Percentiles rank a stretch among this genome's conserved stretches.
phyloP scores from a whole-genome alignment of 2,797 vertebrate species.

The Gadopsis bispinosus region DNA sequence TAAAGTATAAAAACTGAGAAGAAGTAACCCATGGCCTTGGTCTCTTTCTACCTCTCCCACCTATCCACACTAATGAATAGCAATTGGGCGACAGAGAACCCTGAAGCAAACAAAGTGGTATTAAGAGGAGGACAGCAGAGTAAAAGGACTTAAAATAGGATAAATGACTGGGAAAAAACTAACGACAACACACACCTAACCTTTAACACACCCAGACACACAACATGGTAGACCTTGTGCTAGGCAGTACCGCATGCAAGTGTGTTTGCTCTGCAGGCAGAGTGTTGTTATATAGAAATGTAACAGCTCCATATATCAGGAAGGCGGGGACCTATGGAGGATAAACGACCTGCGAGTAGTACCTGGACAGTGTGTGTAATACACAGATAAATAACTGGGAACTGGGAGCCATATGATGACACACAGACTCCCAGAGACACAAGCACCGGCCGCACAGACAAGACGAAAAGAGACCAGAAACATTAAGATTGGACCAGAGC shows the following conservation, averaged over 20 bases:
- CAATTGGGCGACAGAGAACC: conserved; percentile 64
- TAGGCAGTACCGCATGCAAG: conserved; percentile 26
- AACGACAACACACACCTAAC: conserved; percentile 53
- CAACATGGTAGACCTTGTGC: conserved; percentile 45
- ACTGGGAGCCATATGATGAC: conserved; percentile 48
- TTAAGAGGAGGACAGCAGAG: conserved; percentile 65
- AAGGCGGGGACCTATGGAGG: conserved; percentile 53
- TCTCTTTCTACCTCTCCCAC: conserved; percentile 45
- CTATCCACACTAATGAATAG: conserved; percentile 70
- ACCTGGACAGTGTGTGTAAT: conserved; percentile 72
- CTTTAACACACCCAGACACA: conserved; percentile 59
- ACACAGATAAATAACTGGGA: conserved; percentile 76
- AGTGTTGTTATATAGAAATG: conserved; percentile 61
- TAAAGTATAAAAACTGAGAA: conserved; percentile 13
- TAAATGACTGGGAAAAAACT: conserved; percentile 65
- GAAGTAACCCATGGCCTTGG: conserved; percentile 12
- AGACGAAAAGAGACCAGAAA: conserved; percentile 49
- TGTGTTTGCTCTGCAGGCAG: conserved; percentile 56
- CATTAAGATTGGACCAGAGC: conserved; percentile 23
- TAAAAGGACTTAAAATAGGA: conserved; percentile 72
- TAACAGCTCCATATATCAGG: conserved; percentile 76
- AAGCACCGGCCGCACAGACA: conserved; percentile 18
- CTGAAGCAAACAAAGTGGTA: conserved; percentile 64
- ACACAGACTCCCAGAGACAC: conserved; percentile 40
- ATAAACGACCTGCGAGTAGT: conserved; percentile 62